Conservation (phyloP, 2,888 invertebrate species). For the Zygothrica quintamaculata region DNA sequence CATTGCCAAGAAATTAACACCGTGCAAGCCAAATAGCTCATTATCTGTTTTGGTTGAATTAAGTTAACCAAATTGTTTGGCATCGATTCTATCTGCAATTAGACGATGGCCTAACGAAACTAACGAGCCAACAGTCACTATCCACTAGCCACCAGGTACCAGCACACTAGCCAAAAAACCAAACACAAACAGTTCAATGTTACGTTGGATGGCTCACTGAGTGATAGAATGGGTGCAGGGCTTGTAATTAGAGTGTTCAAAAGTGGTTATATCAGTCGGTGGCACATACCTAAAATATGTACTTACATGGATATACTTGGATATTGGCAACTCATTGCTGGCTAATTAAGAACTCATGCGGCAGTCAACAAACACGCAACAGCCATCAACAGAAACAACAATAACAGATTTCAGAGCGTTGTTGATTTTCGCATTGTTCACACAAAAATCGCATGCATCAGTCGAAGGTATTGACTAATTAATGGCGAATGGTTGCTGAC, state of each 20-base stretch:
- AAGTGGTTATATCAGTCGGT: slow-evolving; percentile 60
- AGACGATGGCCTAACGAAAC: slow-evolving; percentile 41
- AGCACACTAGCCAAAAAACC: no score
- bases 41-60: slow-evolving; percentile 58
- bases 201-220: background rate
- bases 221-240: background rate
- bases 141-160: no score
- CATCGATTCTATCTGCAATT: slow-evolving; percentile 66
- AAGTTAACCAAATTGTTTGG: slow-evolving; percentile 55
- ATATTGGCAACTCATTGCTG: slow-evolving; percentile 72
- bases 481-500: slow-evolving; percentile 36
- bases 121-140: background rate
- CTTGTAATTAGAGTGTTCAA: slow-evolving; percentile 60
- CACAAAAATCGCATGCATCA: slow-evolving; percentile 53
- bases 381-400: slow-evolving; percentile 28
- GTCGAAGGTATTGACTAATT: slow-evolving; percentile 55
- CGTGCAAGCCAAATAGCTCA: slow-evolving; percentile 57
- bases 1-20: slow-evolving; percentile 60
- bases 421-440: slow-evolving; percentile 54
- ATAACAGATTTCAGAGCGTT: slow-evolving; percentile 39
- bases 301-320: slow-evolving; percentile 29
- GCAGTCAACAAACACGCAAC: slow-evolving; percentile 26
- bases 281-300: slow-evolving; percentile 42
- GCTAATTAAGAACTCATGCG: slow-evolving; percentile 73
- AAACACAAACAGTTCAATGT: no score